Conservation (phyloP, 1,140 invertebrate genomes). For the Popillia japonica region DNA sequence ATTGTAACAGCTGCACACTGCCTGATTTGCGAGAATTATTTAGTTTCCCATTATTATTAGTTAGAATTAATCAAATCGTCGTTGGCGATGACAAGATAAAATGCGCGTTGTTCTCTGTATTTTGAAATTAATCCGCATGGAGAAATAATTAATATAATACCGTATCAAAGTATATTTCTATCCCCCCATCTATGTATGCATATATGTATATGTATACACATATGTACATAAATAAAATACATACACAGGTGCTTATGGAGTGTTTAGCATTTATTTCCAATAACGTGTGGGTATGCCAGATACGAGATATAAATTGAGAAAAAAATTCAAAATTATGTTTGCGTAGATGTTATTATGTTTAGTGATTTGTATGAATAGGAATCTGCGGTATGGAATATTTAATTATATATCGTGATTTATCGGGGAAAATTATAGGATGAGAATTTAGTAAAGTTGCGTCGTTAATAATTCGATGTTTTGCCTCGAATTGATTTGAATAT, state of each 20-base stretch:
- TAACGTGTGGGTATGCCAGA: no score
- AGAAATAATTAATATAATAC: constrained; percentile 15
- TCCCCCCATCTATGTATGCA: no score
- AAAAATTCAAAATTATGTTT: neutral
- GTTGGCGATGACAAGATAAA: neutral
- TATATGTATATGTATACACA: no score
- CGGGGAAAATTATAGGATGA: neutral
- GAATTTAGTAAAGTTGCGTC: neutral
- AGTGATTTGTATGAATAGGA: neutral
- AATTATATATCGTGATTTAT: neutral
- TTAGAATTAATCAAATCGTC: neutral
- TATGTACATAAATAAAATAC: no score
- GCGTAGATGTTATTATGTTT: neutral
- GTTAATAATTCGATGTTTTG: neutral
- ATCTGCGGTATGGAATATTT: neutral
- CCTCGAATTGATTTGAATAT: no score
- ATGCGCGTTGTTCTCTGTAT: neutral
- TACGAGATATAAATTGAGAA: no score
- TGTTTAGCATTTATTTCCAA: no score
- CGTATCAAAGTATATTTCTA: neutral
- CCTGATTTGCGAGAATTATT: neutral
- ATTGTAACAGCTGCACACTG: neutral
- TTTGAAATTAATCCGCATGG: neutral
- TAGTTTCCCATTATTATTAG: constrained; percentile 11
- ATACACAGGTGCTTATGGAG: no score